These are phyloP conservation scores for Seira sanloemensis DNA, from an alignment of 2,888 invertebrate species.

Conservation along the genomic window DNA sequence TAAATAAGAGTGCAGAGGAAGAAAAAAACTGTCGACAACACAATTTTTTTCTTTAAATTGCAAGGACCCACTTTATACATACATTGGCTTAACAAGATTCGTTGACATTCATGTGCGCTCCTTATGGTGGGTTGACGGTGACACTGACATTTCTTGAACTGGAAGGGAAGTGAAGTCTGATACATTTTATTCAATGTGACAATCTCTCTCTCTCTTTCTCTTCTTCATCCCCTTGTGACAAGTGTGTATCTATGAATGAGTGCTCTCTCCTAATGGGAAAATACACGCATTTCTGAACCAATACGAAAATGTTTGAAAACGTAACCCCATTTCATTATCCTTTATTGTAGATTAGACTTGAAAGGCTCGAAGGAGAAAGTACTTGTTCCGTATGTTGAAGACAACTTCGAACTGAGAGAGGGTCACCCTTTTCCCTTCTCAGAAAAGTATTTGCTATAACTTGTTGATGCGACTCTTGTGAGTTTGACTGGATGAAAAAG, in stretches of 20 bases:
- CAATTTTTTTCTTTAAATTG: background rate
- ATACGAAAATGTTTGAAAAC: too few species aligned
- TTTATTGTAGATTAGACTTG: background rate
- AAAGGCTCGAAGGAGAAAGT: background rate
- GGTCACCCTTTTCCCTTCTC: background rate
- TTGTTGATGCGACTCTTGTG: constrained; percentile 4
- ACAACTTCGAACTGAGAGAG: background rate
- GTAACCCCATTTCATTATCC: background rate
- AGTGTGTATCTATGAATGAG: background rate
- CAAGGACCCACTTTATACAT: background rate
- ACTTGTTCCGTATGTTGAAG: background rate
- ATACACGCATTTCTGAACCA: too few species aligned
- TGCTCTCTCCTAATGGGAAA: background rate
- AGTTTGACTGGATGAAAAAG: background rate
- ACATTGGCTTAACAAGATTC: background rate
- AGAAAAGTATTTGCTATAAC: background rate
- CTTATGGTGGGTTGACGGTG: background rate
- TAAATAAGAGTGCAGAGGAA: background rate
- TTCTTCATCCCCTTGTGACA: background rate
- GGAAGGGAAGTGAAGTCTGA: background rate
- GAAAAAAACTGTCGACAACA: background rate
- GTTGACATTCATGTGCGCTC: background rate
- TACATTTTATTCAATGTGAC: background rate
- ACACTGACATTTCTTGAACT: background rate
- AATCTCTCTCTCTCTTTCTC: background rate